Conservation (phyloP, 2,888 invertebrate species). For the Metacarcinus magister region DNA sequence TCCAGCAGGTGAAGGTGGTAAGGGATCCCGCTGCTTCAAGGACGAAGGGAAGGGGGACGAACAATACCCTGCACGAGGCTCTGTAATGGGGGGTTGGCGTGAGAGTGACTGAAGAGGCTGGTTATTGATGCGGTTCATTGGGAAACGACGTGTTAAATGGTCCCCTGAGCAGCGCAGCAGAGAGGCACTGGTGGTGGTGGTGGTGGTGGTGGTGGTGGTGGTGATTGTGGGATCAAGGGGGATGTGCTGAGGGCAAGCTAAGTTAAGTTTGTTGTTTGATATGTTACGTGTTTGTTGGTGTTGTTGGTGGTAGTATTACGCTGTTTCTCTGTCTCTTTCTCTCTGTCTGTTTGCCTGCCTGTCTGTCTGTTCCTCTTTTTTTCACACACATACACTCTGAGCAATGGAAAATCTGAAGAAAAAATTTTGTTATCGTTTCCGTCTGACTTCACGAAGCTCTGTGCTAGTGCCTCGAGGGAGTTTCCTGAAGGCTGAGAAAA, state of each 20-base stretch:
- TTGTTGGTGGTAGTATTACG: too few species aligned
- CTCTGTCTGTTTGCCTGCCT: too few species aligned
- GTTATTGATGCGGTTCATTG: constrained; percentile 34
- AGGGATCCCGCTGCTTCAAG: neutral
- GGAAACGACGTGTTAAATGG: constrained; percentile 6
- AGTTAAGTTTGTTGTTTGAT: neutral
- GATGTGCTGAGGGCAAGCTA: neutral
- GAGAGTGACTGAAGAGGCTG: constrained; percentile 31
- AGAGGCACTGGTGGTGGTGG: neutral
- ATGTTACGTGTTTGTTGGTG: neutral
- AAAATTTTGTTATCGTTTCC: neutral
- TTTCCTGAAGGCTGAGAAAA: too few species aligned
- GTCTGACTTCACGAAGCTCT: neutral
- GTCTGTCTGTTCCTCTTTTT: too few species aligned
- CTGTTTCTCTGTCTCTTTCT: too few species aligned
- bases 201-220: neutral
- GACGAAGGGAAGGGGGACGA: neutral
- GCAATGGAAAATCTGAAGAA: neutral
- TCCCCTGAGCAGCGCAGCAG: neutral
- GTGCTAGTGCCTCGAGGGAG: too few species aligned
- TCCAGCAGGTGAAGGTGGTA: neutral
- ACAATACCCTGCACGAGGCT: constrained; percentile 21
- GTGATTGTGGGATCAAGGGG: neutral
- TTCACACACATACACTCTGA: too few species aligned
- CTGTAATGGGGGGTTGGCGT: constrained; percentile 2